A percentile compares a stretch with the other conserved stretches of the same genome.
phyloP scores from a whole-genome alignment of 1,140 invertebrate species.

The Procambarus virginalis region DNA sequence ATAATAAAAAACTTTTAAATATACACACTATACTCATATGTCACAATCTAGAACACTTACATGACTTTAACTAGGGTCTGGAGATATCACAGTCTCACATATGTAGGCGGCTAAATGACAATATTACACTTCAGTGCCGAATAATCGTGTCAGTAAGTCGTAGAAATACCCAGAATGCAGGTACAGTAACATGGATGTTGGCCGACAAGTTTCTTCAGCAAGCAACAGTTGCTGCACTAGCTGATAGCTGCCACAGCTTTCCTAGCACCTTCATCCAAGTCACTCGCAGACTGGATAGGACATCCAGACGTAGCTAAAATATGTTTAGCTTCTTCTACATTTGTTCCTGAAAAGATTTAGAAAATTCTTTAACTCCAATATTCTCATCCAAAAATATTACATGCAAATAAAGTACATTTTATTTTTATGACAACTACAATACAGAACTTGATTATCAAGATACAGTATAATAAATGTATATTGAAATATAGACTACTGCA shows the following conservation, averaged over 20 bases:
- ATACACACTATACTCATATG: too few relatives aligned
- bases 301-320: constrained; percentile 89
- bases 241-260: constrained; percentile 81
- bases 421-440: neutral
- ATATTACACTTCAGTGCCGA: too few relatives aligned
- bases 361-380: neutral
- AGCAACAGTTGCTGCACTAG: neutral
- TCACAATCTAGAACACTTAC: neutral
- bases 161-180: neutral
- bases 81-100: neutral
- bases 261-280: constrained; percentile 94
- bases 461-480: too few relatives aligned
- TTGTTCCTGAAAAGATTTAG: constrained; percentile 78
- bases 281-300: constrained; percentile 85
- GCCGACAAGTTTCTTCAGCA: neutral
- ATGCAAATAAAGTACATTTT: too few relatives aligned
- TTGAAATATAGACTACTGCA: too few relatives aligned
- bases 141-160: too few relatives aligned
- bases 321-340: constrained; percentile 80
- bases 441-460: too few relatives aligned
- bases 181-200: neutral
- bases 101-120: neutral
- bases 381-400: neutral
- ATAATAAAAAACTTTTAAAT: too few relatives aligned
- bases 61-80: neutral